Evolutionary conservation across 2,888 invertebrate species (phyloP), one percentile per base, ranked within the genome.

Genomic region (Loripinus fragilis): DNA sequence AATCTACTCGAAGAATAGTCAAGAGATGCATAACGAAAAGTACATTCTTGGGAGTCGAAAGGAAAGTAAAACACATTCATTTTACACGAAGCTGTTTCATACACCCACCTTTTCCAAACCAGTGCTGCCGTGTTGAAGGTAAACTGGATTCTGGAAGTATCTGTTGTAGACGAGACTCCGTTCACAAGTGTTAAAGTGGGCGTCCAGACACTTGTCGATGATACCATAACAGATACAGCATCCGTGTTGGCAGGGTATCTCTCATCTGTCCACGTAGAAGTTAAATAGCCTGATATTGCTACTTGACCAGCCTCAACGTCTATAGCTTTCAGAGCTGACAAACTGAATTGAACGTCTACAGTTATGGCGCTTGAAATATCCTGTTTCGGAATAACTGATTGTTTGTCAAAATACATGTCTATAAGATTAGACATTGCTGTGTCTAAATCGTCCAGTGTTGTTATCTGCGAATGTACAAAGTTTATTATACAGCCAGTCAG

Each of bases 351-450:
- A 60, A 23, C 33, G 10, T 20, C 15, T 2, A 60, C 60, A 3
- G 60, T 33, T 10, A 60, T 60, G 3, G 60, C 30, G 17, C 17
- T 33, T 12, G 60, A 17, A 60, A 60, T 60, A 20, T 60, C 28
- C 5, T 60, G 23, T 17, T 33, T 60, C 33, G 60, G 60, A 60
- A 60, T 60, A 12, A 60, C 10, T 33, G 60, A 60, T 33, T 60
- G 60, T 17, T 20, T 30, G 33, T 60, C 60, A 33, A n/a, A 60
- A 20, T 60, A 60, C 3, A 17, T 2, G 20, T 60, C 60, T 23
- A n/a, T 33, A 30, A 60, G 30, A 23, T 30, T 33, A 3, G 33
- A 8, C 3, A 60, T 12, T 30, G 3, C 60, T 2, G 30, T 7
- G 17, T 60, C 60, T 33, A 60, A 33, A 33, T 60, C 60, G 8